A percentile compares a stretch with the other conserved stretches of the same genome.
Conservation (phyloP, 92 coral and sea anemone species). For the Hydrozoanthus gracilis region DNA sequence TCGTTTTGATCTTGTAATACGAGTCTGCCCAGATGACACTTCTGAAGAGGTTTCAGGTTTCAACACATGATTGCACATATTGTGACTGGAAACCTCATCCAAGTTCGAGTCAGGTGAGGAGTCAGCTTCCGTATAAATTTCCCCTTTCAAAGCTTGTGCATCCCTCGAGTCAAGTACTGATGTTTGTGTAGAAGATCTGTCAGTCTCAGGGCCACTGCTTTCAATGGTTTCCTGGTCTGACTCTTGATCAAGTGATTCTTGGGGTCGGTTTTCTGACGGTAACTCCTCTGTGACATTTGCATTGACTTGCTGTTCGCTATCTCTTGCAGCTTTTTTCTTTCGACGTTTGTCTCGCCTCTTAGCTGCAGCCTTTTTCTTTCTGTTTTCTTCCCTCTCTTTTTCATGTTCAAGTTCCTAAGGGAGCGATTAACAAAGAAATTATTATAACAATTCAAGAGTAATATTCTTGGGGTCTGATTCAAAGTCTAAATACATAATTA, state of each 20-base stretch:
- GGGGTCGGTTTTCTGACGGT: constrained; percentile 95
- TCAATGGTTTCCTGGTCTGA: constrained; percentile 72
- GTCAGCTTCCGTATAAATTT: constrained; percentile 57
- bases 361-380: constrained; percentile 97
- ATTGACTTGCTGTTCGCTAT: constrained; percentile 64
- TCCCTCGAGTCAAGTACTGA: constrained; percentile 29
- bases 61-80: constrained; percentile 10
- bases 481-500: too few relatives aligned
- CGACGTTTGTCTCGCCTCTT: constrained; percentile 93
- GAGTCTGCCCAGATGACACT: background rate
- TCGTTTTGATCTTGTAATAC: constrained; percentile 18
- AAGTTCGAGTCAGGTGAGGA: constrained; percentile 16
- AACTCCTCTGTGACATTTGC: constrained; percentile 71
- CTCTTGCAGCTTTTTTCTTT: constrained; percentile 90
- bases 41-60: constrained; percentile 12
- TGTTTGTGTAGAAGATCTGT: constrained; percentile 44
- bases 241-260: constrained; percentile 71
- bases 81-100: background rate
- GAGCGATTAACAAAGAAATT: too few relatives aligned
- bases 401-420: constrained; percentile 93
- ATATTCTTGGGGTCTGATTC: too few relatives aligned
- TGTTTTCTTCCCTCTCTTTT: constrained; percentile 89
- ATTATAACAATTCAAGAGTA: background rate
- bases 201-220: constrained; percentile 66
- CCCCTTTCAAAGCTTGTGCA: constrained; percentile 10